A percentile compares a stretch with the other conserved stretches of the same genome.
Evolutionary conservation across 2,797 vertebrate species (phyloP).

Genomic region (Glyptemys insculpta): DNA sequence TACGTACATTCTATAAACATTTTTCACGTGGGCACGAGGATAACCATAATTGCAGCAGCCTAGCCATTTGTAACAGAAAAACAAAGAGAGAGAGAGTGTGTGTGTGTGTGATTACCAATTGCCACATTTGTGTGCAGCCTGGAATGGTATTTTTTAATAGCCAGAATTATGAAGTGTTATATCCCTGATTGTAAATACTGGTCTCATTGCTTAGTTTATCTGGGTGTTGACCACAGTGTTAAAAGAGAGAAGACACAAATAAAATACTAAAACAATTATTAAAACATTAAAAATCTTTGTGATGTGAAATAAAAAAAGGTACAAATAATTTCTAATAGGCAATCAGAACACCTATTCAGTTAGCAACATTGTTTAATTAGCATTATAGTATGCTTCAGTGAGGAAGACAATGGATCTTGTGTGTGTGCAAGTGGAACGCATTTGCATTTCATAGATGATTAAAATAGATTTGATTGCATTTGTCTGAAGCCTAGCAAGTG

Average conservation of each 20-base stretch:
- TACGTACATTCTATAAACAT: constrained; percentile 53
- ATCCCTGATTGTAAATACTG: not conserved
- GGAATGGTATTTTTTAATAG: constrained; percentile 12
- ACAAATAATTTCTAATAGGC: constrained; percentile 73
- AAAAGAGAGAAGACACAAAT: not conserved
- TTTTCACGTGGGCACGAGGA: constrained; percentile 48
- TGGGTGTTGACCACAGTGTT: not conserved
- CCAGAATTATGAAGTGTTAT: not conserved
- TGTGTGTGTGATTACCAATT: not conserved
- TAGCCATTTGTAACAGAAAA: constrained; percentile 23
- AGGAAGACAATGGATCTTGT: constrained; percentile 77
- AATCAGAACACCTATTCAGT: constrained; percentile 79
- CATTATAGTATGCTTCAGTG: constrained; percentile 74
- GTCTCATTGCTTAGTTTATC: not conserved
- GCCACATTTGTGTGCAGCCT: not conserved
- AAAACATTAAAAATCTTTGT: constrained; percentile 31
- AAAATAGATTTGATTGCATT: constrained; percentile 83
- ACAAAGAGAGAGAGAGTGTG: constrained; percentile 40
- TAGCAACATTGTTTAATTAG: constrained; percentile 76
- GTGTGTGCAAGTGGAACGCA: constrained; percentile 73
- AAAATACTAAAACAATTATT: constrained; percentile 22
- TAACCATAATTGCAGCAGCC: constrained; percentile 49
- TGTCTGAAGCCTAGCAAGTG: constrained; percentile 73
- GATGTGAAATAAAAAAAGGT: constrained; percentile 18
- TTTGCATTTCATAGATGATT: constrained; percentile 88